phyloP scores from a whole-genome alignment of 2,113 vertebrate genomes.

The Coturnix japonica region DNA sequence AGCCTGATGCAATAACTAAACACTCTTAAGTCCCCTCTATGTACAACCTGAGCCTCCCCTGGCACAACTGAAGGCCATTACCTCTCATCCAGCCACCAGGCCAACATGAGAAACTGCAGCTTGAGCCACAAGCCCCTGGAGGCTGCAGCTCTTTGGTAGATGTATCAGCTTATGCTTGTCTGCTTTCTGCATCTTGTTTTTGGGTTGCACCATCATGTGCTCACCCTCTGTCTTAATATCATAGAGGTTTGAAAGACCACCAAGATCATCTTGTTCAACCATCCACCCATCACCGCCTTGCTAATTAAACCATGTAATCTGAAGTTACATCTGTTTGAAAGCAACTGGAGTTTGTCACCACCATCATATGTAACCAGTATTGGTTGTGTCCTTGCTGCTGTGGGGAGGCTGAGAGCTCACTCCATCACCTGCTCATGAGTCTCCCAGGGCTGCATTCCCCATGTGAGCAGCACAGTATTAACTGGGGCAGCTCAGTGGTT shows the following conservation, averaged over 20 bases:
- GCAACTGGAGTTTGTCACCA: constrained; percentile 40
- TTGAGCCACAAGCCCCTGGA: neutral
- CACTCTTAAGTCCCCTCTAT: no score
- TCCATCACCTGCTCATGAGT: constrained; percentile 8
- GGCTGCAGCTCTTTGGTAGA: neutral
- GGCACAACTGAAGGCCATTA: no score
- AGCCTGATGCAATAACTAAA: no score
- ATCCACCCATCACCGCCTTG: no score
- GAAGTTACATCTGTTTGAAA: neutral
- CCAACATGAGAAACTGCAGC: neutral
- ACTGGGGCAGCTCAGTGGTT: neutral
- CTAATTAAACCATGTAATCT: no score
- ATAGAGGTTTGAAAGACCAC: no score
- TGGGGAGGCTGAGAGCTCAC: neutral
- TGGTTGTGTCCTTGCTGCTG: neutral
- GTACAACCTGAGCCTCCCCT: no score
- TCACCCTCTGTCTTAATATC: no score
- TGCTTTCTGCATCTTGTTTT: neutral
- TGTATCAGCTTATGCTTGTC: fast-evolving
- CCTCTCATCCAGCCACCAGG: no score
- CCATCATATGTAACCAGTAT: neutral
- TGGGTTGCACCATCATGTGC: neutral
- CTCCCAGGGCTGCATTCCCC: neutral
- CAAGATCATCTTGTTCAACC: no score
- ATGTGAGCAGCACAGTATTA: neutral